A percentile compares a stretch with the other conserved stretches of the same genome.
Conservation (phyloP, 2,113 vertebrate species). For the Paradisaea rubra region DNA sequence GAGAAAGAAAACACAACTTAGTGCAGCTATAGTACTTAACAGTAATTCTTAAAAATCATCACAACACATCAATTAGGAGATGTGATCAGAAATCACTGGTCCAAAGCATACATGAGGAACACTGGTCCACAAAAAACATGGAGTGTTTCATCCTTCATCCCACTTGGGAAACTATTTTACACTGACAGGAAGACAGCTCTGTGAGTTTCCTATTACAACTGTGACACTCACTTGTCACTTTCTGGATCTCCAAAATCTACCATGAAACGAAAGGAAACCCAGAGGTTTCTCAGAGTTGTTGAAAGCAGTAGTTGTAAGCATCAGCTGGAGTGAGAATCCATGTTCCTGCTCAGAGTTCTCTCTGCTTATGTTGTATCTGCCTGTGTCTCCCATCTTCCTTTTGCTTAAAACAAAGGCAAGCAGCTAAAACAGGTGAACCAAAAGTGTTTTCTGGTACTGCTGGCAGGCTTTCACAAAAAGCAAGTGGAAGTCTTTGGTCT, state of each 20-base stretch:
- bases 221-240: neutral
- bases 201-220: neutral
- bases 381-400: neutral
- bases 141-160: neutral
- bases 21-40: neutral
- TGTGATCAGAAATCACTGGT: neutral
- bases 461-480: neutral
- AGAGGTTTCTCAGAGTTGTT: neutral
- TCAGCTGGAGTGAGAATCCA: neutral
- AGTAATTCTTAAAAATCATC: neutral
- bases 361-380: neutral
- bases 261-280: neutral
- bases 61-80: neutral
- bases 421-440: neutral
- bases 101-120: neutral
- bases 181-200: neutral
- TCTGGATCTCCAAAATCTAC: neutral
- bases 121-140: fast-evolving
- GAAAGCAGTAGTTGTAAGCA: neutral
- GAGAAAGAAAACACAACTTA: neutral
- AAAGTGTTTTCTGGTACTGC: neutral
- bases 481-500: neutral
- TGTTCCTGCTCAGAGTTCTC: neutral
- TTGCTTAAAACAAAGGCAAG: neutral
- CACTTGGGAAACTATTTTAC: neutral